Percentiles rank a stretch among this genome's conserved stretches.
These are phyloP conservation scores for Entomobrya proxima DNA, from an alignment of 2,888 invertebrate species.

Conservation along the genomic window DNA sequence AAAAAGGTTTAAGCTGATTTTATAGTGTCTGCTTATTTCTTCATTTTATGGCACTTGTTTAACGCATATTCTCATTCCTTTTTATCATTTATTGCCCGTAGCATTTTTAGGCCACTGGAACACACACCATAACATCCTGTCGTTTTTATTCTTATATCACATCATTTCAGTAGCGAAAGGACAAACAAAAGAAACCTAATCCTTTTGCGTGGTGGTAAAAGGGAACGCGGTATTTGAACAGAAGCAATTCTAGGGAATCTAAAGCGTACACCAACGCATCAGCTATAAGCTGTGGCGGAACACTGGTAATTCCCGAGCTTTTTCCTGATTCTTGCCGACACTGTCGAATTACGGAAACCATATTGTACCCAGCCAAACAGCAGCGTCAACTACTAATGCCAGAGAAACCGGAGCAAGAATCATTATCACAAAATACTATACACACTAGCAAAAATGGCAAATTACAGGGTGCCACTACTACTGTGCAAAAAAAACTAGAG, in stretches of 20 bases:
- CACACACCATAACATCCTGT: constrained; percentile 31
- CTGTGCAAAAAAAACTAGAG: not conserved
- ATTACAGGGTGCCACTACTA: not conserved
- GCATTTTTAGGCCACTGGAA: constrained; percentile 48
- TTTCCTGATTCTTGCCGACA: no score
- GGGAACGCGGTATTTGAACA: not conserved
- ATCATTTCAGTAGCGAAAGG: not conserved
- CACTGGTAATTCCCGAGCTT: not conserved
- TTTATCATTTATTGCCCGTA: not conserved
- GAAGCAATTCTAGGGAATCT: not conserved
- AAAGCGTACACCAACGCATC: no score
- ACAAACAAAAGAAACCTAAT: not conserved
- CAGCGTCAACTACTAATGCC: not conserved
- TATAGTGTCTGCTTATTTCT: not conserved
- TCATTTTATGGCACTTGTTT: not conserved
- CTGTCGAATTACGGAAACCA: not conserved
- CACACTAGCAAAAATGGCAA: not conserved
- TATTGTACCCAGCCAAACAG: not conserved
- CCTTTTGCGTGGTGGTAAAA: not conserved
- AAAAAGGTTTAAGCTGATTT: not conserved
- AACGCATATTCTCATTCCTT: not conserved
- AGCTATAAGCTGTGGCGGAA: not conserved
- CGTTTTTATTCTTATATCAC: not conserved
- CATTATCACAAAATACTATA: no score
- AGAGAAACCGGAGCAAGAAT: not conserved